These are phyloP conservation scores for Tolypeutes matacus DNA, from an alignment of 2,797 vertebrate genomes.

Conservation along the genomic window DNA sequence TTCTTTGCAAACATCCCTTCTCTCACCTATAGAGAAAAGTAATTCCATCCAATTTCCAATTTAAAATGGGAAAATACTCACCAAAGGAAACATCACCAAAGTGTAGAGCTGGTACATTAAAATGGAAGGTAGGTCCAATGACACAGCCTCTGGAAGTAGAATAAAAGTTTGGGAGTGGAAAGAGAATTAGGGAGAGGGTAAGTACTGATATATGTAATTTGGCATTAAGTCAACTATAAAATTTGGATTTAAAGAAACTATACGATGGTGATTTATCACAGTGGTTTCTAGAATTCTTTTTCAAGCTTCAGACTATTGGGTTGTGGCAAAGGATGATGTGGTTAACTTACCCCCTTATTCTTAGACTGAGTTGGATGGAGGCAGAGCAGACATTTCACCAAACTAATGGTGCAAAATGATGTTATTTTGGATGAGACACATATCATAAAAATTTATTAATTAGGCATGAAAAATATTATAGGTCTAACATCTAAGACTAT, in stretches of 20 bases:
- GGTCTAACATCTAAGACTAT: not conserved
- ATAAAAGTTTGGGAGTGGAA: not conserved
- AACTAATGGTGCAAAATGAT: not conserved
- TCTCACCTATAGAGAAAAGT: not conserved
- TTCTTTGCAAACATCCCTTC: constrained; percentile 8
- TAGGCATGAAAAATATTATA: constrained; percentile 21
- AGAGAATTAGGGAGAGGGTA: not conserved
- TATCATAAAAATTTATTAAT: not conserved
- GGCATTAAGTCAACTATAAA: not conserved
- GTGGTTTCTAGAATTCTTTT: not conserved
- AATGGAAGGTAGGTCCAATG: constrained; percentile 92
- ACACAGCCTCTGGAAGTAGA: constrained; percentile 91
- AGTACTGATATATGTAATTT: not conserved
- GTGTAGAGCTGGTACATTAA: constrained; percentile 89
- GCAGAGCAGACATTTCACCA: not conserved
- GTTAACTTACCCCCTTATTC: not conserved
- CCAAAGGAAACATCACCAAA: constrained; percentile 94
- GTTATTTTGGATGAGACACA: not conserved
- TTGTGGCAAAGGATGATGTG: not conserved
- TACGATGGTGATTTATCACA: not conserved
- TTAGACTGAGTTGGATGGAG: not conserved
- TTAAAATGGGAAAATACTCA: constrained; percentile 85
- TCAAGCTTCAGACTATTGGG: not conserved
- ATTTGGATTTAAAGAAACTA: not conserved
- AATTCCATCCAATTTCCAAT: constrained; percentile 36